Evolutionary conservation across 2,797 vertebrate species (phyloP).

Genomic region (Urocyon cinereoargenteus): DNA sequence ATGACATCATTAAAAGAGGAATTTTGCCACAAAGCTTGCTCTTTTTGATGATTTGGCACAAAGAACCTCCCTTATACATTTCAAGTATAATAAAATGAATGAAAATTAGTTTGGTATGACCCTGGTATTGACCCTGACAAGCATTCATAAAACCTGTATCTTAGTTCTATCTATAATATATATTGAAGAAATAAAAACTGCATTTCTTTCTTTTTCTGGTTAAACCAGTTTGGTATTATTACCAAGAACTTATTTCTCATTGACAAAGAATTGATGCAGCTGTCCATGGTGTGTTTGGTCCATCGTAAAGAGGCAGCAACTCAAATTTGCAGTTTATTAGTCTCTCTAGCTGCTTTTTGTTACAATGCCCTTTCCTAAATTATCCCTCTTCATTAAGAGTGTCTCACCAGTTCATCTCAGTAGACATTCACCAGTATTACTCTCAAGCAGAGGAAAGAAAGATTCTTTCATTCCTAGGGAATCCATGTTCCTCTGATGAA

Average conservation of each 20-base stretch:
- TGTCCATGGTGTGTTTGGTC: background rate
- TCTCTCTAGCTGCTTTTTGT: background rate
- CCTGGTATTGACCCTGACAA: background rate
- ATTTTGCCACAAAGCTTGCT: conserved; percentile 37
- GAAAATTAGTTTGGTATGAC: background rate
- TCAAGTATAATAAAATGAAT: conserved; percentile 21
- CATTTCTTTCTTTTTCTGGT: conserved; percentile 45
- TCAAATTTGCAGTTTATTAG: background rate
- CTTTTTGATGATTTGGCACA: conserved; percentile 17
- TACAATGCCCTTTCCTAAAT: background rate
- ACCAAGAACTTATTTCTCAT: conserved; percentile 11
- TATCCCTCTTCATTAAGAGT: background rate
- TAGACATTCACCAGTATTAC: background rate
- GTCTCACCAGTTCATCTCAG: background rate
- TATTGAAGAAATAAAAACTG: conserved; percentile 46
- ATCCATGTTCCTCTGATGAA: background rate
- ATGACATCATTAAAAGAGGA: conserved; percentile 41
- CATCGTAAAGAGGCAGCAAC: background rate
- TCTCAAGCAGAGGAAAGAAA: background rate
- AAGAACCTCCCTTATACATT: conserved; percentile 29
- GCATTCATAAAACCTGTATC: conserved; percentile 2
- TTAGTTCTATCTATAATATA: background rate
- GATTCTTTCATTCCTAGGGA: background rate
- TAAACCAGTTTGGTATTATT: conserved; percentile 13
- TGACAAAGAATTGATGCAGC: background rate